Conservation (phyloP, 2,113 vertebrate species). For the Sturnira hondurensis region DNA sequence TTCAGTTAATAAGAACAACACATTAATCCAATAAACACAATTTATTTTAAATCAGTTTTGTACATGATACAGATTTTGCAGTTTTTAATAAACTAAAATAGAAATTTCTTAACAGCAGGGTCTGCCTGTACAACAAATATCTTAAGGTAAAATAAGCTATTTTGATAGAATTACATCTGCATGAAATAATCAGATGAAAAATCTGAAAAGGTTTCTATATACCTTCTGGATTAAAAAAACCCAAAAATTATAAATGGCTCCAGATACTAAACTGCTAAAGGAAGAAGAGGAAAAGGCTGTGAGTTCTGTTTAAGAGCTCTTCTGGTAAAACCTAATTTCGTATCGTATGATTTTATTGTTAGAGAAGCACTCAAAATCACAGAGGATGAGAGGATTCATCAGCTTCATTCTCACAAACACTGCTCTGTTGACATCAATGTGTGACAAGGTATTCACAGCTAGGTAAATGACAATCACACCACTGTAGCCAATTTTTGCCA, state of each 20-base stretch:
- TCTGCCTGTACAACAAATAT: constrained; percentile 77
- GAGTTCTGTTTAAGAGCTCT: constrained; percentile 47
- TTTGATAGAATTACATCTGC: constrained; percentile 63
- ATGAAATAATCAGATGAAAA: constrained; percentile 76
- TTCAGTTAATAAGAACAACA: constrained; percentile 28
- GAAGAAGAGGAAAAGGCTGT: not conserved
- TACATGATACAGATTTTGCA: constrained; percentile 79
- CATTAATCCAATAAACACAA: constrained; percentile 74
- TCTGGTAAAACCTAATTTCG: constrained; percentile 33
- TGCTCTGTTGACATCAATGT: constrained; percentile 10
- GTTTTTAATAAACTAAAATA: constrained; percentile 79
- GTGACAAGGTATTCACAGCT: not conserved
- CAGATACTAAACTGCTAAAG: constrained; percentile 44
- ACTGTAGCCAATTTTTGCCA: constrained; percentile 10
- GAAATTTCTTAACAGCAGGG: constrained; percentile 79
- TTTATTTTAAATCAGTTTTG: constrained; percentile 83
- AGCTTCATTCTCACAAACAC: constrained; percentile 21
- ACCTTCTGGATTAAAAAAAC: constrained; percentile 65
- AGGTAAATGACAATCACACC: not conserved
- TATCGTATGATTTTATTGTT: not conserved
- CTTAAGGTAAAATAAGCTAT: constrained; percentile 70
- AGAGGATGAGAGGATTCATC: not conserved
- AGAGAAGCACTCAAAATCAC: constrained; percentile 20
- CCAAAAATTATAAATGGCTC: constrained; percentile 66
- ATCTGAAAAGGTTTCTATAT: constrained; percentile 73